phyloP scores from a whole-genome alignment of 2,888 invertebrate species.

The Mesorhabditis belari region DNA sequence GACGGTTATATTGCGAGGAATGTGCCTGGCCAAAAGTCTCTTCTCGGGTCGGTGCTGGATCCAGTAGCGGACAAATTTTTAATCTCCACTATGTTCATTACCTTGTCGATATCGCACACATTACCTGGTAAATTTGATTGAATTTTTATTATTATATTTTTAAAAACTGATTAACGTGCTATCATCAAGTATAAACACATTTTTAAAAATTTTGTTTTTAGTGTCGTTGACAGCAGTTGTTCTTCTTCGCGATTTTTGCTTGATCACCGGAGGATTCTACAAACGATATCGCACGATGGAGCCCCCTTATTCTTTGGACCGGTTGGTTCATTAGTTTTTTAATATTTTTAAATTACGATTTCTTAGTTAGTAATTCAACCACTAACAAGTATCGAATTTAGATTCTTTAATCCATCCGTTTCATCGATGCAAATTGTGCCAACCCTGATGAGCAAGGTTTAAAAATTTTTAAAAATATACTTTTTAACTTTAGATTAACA shows the following conservation, averaged over 20 bases:
- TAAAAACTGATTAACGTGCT: background rate
- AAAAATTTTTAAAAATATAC: background rate
- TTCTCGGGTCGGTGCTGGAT: slow-evolving; percentile 87
- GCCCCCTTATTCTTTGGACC: slow-evolving; percentile 23
- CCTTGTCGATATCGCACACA: slow-evolving; percentile 63
- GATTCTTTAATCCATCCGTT: slow-evolving; percentile 48
- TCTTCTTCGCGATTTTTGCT: slow-evolving; percentile 72
- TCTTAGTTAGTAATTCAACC: no score
- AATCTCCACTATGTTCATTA: slow-evolving; percentile 77
- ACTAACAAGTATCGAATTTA: no score
- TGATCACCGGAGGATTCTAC: slow-evolving; percentile 78
- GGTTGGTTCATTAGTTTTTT: background rate
- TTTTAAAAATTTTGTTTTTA: slow-evolving; percentile 25
- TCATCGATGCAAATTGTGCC: slow-evolving; percentile 66
- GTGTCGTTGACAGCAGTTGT: slow-evolving; percentile 68
- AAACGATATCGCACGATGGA: slow-evolving; percentile 59
- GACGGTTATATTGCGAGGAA: slow-evolving; percentile 94
- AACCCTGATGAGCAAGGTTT: slow-evolving; percentile 81
- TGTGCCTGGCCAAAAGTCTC: slow-evolving; percentile 81
- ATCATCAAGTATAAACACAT: background rate
- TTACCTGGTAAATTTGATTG: background rate
- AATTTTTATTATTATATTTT: background rate
- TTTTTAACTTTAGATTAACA: slow-evolving; percentile 63
- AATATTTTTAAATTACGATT: slow-evolving; percentile 6
- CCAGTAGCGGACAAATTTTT: slow-evolving; percentile 93